Conservation (phyloP, 2,888 invertebrate genomes). For the Mimachlamys varia region DNA sequence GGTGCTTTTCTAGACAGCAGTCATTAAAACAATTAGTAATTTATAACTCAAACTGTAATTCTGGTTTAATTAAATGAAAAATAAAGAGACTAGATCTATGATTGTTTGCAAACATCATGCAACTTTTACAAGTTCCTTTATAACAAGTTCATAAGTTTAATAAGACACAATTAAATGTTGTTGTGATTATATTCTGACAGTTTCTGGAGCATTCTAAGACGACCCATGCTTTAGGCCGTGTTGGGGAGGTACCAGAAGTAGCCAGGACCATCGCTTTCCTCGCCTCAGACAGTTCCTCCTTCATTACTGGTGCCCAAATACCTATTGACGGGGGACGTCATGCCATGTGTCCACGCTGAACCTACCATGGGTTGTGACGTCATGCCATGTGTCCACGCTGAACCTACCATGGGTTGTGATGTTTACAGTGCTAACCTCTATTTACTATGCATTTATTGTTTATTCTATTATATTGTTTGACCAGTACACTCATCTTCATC, state of each 20-base stretch:
- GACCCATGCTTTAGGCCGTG: slow-evolving; percentile 94
- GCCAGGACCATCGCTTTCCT: slow-evolving; percentile 95
- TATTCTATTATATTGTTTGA: no score
- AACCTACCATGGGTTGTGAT: no score
- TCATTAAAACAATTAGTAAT: no score
- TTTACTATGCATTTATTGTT: neutral
- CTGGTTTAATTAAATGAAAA: no score
- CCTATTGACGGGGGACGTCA: slow-evolving; percentile 97
- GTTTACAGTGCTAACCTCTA: no score
- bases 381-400: neutral
- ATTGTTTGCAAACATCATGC: no score
- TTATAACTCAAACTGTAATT: no score
- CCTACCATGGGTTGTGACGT: neutral
- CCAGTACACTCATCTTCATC: no score
- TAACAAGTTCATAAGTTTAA: no score
- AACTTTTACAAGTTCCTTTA: no score
- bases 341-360: slow-evolving; percentile 92
- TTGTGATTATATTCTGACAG: slow-evolving; percentile 66
- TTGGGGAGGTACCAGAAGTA: slow-evolving; percentile 92
- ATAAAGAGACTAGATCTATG: no score
- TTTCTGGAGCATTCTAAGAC: slow-evolving; percentile 92
- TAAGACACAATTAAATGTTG: neutral
- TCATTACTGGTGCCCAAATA: slow-evolving; percentile 94
- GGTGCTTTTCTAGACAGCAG: no score
- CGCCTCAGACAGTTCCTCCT: slow-evolving; percentile 92